Conservation (phyloP, 2,113 vertebrate species). For the Tor tambroides region DNA sequence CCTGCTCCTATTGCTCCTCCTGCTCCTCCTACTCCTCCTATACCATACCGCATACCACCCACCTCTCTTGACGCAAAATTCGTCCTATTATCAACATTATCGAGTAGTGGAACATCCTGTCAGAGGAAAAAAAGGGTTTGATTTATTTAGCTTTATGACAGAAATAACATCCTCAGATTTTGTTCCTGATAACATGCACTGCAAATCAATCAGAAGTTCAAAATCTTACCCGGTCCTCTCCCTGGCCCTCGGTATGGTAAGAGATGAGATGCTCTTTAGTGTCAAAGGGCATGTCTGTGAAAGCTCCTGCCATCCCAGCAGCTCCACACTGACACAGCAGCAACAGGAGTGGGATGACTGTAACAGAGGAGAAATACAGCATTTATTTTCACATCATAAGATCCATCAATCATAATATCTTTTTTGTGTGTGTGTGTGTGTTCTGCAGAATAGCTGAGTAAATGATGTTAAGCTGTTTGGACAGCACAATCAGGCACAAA, state of each 20-base stretch:
- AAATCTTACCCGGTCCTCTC: constrained; percentile 82
- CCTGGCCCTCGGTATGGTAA: constrained; percentile 86
- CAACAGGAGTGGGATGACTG: constrained; percentile 84
- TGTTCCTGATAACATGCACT: background rate
- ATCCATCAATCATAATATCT: background rate
- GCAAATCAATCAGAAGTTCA: background rate
- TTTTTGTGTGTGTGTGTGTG: too few relatives aligned
- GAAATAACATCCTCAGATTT: background rate
- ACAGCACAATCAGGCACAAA: too few relatives aligned
- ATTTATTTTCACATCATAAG: background rate
- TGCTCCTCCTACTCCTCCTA: too few relatives aligned
- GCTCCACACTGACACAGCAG: constrained; percentile 74
- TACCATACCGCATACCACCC: background rate
- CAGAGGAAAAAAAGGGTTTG: background rate
- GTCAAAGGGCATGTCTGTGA: constrained; percentile 69
- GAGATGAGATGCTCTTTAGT: constrained; percentile 83
- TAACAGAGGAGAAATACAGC: constrained; percentile 30
- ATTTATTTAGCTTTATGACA: background rate
- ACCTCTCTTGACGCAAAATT: rapidly evolving
- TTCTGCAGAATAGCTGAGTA: too few relatives aligned
- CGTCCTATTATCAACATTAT: background rate
- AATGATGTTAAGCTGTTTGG: too few relatives aligned
- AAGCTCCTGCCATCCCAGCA: constrained; percentile 64
- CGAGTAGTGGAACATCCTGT: constrained; percentile 66
- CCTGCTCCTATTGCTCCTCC: background rate